Base-by-base conservation (phyloP, 1,140 invertebrate species). In the Penaeus chinensis region DNA sequence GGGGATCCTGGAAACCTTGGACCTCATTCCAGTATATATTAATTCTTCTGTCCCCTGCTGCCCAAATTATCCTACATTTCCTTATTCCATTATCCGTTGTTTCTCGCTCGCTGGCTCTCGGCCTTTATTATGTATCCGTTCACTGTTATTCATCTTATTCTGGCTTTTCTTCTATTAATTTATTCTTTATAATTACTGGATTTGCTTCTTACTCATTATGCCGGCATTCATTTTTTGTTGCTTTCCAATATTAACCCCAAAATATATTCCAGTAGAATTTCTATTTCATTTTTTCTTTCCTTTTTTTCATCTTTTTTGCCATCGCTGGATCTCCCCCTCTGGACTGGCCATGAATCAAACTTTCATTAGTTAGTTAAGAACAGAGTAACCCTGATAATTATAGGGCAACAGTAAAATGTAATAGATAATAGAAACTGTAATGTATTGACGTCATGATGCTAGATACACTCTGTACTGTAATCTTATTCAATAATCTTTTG, bases 401-500 rank as follows among this genome's bases (percentile, higher is more conserved):
- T 27, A 60, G 84, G 84, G 84, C 69, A 24, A 63, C 84, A 86
- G 77, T 65, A 80, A 86, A 71, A 79, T 79, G 84, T 86, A 86
- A 86, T 74, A 84, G 82, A 61, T 84, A 84, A 84, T 84, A 71
- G 82, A 37, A 32, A 71, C 47, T 86, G 77, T 81, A 81, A 81
- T 65, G 84, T 80, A 86, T 86, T 78, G 77, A 60, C 77, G 60
- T 37, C 78, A 79, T 69, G 84, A 79, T 54, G 63, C 84, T 42
- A 24, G n/a, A 27, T 24, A 65, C 27, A 71, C 77, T 86, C 77
- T 86, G 62, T 62, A 86, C 84, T 86, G 77, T 86, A 86, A 86
- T 86, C 84, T 86, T 86, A 86, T 86, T 86, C 84, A 86, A 86
- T 86, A 86, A 86, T 86, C 78, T 86, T 27, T 32, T 78, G 77